These are phyloP conservation scores for Riparia riparia DNA, from an alignment of 2,113 vertebrate genomes.

Conservation along the genomic window DNA sequence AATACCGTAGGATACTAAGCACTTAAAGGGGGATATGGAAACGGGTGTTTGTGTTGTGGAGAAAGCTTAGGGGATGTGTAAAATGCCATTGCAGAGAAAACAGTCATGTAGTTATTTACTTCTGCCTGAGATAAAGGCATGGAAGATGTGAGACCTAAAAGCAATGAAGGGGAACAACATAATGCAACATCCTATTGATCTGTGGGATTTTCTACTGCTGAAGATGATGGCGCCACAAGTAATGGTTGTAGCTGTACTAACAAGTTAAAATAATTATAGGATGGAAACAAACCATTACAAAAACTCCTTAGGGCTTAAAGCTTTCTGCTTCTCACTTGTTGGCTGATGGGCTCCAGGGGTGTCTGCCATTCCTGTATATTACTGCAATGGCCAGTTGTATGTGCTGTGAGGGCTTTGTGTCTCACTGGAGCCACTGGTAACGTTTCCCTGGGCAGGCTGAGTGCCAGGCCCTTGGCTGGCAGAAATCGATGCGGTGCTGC, in stretches of 20 bases:
- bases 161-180: neutral
- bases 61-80: slow-evolving; percentile 5
- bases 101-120: neutral
- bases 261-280: neutral
- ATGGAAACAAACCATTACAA: neutral
- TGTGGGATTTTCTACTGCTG: neutral
- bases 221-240: neutral
- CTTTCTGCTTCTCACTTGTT: neutral
- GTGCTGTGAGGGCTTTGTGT: neutral
- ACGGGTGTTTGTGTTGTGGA: neutral
- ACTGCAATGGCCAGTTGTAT: neutral
- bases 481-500: accelerated
- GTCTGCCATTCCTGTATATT: neutral
- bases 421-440: neutral
- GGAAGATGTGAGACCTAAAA: neutral
- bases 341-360: neutral
- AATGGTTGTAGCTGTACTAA: neutral
- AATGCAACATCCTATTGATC: slow-evolving; percentile 31
- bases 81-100: neutral
- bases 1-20: neutral
- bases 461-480: neutral
- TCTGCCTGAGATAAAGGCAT: neutral
- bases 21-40: neutral
- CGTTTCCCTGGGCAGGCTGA: neutral
- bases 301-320: neutral